Conservation (phyloP, 2,113 vertebrate genomes). For the Aegypius monachus region DNA sequence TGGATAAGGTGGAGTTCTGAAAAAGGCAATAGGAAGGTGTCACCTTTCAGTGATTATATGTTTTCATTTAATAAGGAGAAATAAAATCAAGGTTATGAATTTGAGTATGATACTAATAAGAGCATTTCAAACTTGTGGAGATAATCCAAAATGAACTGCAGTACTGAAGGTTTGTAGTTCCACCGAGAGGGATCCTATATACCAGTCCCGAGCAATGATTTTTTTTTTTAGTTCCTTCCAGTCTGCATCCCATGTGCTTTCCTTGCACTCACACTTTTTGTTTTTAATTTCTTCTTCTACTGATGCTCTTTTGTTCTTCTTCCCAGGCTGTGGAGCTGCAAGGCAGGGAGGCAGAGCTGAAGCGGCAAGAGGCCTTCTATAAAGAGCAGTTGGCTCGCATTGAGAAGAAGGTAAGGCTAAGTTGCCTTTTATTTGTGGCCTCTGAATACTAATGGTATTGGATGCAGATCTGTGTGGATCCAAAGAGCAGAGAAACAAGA, state of each 20-base stretch:
- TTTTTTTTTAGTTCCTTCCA: background rate
- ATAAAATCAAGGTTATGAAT: background rate
- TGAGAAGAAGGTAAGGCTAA: slow-evolving; percentile 84
- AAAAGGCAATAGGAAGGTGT: background rate
- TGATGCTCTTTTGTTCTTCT: slow-evolving; percentile 11
- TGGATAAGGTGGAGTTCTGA: background rate
- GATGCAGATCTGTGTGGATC: background rate
- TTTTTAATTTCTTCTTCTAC: background rate
- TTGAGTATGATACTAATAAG: background rate
- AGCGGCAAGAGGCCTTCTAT: slow-evolving; percentile 78
- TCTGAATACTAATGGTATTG: background rate
- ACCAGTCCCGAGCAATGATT: background rate
- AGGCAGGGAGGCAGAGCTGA: slow-evolving; percentile 81
- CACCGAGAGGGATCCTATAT: background rate
- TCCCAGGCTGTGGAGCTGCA: slow-evolving; percentile 80
- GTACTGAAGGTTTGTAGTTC: background rate
- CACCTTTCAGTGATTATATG: background rate
- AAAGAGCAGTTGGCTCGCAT: slow-evolving; percentile 85
- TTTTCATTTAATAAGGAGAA: background rate
- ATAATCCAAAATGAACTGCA: background rate
- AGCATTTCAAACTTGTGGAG: background rate
- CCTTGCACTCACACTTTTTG: background rate
- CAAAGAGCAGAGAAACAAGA: background rate
- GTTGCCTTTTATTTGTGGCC: background rate
- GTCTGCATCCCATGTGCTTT: background rate